Evolutionary conservation across 2,888 invertebrate genomes (phyloP), one percentile per base, ranked within the genome.

Genomic region (Enchytraeus crypticus): DNA sequence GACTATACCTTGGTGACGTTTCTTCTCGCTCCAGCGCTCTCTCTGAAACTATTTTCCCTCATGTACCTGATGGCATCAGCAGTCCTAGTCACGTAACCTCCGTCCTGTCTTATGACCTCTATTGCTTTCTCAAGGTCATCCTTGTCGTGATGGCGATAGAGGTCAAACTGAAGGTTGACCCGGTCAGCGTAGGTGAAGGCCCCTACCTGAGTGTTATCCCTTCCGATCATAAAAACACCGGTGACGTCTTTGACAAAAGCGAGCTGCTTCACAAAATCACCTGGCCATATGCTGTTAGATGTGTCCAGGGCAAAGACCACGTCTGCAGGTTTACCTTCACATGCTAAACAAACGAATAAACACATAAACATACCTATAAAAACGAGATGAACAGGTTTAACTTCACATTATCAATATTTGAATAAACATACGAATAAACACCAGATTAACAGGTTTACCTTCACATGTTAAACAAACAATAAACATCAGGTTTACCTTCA

Each of bases 181-280:
- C 43, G 5, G 33, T 30, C 45, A 14, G 57, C 51, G 49, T 58
- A 61, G 23, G 61, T 58, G 45, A 61, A 45, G 33, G 58, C 53
- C 5, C 61, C 57, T 14, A 61, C 54, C 46, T 43, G 30, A 30
- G 34, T 59, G 27, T 27, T 30, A 0, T 32, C 46, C 8, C 14
- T 21, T 2, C 51, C 61, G 45, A 61, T 58, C 18, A 23, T 32
- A 43, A 61, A 61, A 11, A 45, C n/a, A 27, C 58, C 54, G 8
- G 53, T 54, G 3, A 61, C 58, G 14, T 34, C 29, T 32, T 64
- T 61, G 23, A 72, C 68, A 56, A 75, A 74, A 8, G 63, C 58
- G 4, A 72, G 67, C 54, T 72, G 71, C n/a, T 71, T 68, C 51
- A 63, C 64, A 62, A 72, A 75, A 62, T 76, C 72, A 1, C 68